phyloP scores from a whole-genome alignment of 2,888 invertebrate genomes.

The Cryptocheilus praepositus region DNA sequence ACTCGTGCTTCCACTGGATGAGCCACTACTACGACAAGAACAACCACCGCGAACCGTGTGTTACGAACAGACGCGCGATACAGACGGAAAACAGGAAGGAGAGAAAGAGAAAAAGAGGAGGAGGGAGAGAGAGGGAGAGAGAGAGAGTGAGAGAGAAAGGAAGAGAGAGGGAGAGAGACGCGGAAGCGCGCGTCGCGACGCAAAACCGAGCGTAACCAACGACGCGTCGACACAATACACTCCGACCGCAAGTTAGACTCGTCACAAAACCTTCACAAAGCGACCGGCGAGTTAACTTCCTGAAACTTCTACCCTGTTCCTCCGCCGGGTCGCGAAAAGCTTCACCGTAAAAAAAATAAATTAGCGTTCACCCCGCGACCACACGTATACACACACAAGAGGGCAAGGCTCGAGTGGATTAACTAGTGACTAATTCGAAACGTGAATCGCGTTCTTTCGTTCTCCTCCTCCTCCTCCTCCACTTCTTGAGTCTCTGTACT shows the following conservation, averaged over 20 bases:
- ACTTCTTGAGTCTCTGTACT: neutral
- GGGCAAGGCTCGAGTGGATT: too few species aligned
- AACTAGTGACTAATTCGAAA: too few species aligned
- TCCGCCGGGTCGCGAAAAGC: too few species aligned
- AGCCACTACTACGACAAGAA: neutral
- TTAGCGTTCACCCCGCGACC: too few species aligned
- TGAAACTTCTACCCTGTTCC: neutral
- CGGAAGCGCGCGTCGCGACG: constrained; percentile 13
- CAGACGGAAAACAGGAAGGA: constrained; percentile 1
- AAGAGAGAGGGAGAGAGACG: constrained; percentile 16
- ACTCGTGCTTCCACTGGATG: constrained; percentile 2
- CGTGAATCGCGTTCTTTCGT: neutral
- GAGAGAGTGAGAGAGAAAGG: neutral
- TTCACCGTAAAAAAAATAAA: too few species aligned
- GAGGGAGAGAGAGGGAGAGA: constrained; percentile 1
- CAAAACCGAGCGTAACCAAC: neutral
- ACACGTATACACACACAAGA: too few species aligned
- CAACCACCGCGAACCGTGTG: neutral
- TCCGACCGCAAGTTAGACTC: too few species aligned
- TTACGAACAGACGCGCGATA: neutral
- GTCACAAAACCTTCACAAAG: neutral
- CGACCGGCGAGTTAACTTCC: neutral
- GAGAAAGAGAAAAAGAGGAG: constrained; percentile 13
- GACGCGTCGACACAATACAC: neutral
- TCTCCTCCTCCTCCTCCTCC: neutral